phyloP scores from a whole-genome alignment of 2,113 vertebrate genomes.

The Dipodomys merriami region DNA sequence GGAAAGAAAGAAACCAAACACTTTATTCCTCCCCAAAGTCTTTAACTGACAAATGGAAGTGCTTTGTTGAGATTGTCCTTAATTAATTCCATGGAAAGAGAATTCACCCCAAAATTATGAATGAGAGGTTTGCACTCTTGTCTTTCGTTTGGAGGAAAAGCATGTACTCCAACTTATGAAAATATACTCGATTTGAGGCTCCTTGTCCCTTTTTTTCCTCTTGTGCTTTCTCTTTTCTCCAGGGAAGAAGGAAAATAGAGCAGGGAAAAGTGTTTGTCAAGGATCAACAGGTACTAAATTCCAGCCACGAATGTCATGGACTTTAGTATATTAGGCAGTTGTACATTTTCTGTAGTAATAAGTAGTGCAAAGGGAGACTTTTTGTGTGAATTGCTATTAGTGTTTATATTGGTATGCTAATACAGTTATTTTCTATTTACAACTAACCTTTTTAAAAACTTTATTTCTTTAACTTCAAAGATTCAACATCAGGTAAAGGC shows the following conservation, averaged over 20 bases:
- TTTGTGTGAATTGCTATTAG: not conserved
- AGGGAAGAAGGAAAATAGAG: conserved; percentile 4
- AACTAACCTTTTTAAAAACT: not conserved
- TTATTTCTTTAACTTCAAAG: conserved; percentile 44
- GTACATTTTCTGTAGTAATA: not conserved
- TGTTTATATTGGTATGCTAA: not conserved
- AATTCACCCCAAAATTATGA: not conserved
- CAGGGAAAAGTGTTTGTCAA: not conserved
- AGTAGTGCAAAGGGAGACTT: not conserved
- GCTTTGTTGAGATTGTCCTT: not conserved
- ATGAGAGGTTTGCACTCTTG: not conserved
- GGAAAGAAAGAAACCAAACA: not conserved
- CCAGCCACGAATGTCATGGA: not conserved
- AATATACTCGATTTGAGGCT: not conserved
- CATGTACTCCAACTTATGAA: not conserved
- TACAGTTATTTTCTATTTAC: not conserved
- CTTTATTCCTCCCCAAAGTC: not conserved
- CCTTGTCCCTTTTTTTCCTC: not conserved
- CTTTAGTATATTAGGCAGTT: not conserved
- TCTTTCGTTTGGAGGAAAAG: not conserved
- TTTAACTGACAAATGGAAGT: not conserved
- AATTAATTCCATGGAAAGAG: not conserved
- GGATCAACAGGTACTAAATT: not conserved
- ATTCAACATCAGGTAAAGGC: not conserved
- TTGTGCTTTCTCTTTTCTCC: not conserved